Evolutionary conservation across 2,888 invertebrate genomes (phyloP).

Genomic region (Scaptomyza reducta): DNA sequence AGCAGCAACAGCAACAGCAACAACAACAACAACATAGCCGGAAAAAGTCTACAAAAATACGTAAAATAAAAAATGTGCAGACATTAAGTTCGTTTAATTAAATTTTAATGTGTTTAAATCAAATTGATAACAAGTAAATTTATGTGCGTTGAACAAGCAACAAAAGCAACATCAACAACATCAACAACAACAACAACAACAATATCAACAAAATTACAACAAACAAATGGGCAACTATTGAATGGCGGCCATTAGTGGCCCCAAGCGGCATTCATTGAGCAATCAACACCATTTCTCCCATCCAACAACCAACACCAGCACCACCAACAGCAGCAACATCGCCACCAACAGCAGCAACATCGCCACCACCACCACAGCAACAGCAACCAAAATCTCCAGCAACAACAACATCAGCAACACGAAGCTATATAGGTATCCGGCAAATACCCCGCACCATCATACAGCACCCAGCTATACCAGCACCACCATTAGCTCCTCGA

Average conservation of each 20-base stretch:
- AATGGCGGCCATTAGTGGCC: conserved; percentile 93
- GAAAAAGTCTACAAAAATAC: conserved; percentile 1
- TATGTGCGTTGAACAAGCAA: conserved; percentile 10
- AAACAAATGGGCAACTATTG: conserved; percentile 83
- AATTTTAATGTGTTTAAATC: conserved; percentile 49
- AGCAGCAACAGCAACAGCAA: conserved; percentile 21
- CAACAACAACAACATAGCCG: conserved; percentile 2
- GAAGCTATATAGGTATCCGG: conserved; percentile 34
- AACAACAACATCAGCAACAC: conserved; percentile 30
- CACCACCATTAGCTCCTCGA: conserved; percentile 16
- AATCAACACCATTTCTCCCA: conserved; percentile 75
- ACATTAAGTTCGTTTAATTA: conserved; percentile 30
- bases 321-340: conserved; percentile 13
- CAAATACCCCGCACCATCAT: conserved; percentile 42
- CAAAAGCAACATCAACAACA: not conserved
- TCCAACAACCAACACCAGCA: conserved; percentile 48
- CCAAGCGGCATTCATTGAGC: conserved; percentile 88
- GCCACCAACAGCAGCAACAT: conserved; percentile 25
- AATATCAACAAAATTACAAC: conserved; percentile 29
- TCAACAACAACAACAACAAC: conserved; percentile 23
- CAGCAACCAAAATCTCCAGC: conserved; percentile 12
- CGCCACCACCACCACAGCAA: conserved; percentile 16
- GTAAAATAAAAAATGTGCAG: conserved; percentile 38
- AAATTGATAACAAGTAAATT: conserved; percentile 18
- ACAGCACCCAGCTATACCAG: conserved; percentile 30